These are phyloP conservation scores for Drosophila basisetae DNA, from an alignment of 2,888 invertebrate genomes.

Conservation along the genomic window DNA sequence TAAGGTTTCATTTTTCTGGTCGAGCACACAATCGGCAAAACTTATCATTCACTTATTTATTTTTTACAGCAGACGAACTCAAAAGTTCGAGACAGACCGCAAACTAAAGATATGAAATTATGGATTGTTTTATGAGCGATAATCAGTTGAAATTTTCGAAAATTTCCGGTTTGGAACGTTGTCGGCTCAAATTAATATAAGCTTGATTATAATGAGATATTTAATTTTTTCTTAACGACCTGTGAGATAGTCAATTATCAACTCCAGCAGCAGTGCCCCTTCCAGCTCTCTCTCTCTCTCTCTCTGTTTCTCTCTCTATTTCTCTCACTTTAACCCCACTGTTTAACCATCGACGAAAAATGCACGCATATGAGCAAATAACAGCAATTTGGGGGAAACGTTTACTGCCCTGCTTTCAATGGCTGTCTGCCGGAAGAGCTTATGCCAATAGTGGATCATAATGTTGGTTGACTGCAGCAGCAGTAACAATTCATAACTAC, in stretches of 20 bases:
- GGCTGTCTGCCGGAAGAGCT: conserved; percentile 16
- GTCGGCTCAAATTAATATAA: neutral
- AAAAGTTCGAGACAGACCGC: neutral
- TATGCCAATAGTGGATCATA: conserved; percentile 10
- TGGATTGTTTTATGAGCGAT: conserved; percentile 7
- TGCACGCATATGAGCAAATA: conserved; percentile 67
- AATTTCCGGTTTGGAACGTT: conserved; percentile 5
- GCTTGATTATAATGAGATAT: neutral
- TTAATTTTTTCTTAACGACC: neutral
- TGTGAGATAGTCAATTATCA: neutral
- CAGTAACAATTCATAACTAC: neutral
- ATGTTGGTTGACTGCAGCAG: conserved; percentile 16
- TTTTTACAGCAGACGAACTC: conserved; percentile 3
- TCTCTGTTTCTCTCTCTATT: neutral
- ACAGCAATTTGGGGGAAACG: conserved; percentile 45
- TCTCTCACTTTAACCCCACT: conserved; percentile 40
- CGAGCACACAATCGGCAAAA: neutral
- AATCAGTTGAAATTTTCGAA: conserved; percentile 1
- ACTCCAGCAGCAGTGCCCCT: neutral
- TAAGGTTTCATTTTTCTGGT: neutral
- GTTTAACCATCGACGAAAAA: conserved; percentile 31
- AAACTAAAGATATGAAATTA: conserved; percentile 4
- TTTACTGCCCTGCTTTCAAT: conserved; percentile 45
- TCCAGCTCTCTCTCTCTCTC: neutral
- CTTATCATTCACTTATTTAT: neutral